Evolutionary conservation across 2,888 invertebrate species (phyloP).

Genomic region (Drosophila meridionalis): DNA sequence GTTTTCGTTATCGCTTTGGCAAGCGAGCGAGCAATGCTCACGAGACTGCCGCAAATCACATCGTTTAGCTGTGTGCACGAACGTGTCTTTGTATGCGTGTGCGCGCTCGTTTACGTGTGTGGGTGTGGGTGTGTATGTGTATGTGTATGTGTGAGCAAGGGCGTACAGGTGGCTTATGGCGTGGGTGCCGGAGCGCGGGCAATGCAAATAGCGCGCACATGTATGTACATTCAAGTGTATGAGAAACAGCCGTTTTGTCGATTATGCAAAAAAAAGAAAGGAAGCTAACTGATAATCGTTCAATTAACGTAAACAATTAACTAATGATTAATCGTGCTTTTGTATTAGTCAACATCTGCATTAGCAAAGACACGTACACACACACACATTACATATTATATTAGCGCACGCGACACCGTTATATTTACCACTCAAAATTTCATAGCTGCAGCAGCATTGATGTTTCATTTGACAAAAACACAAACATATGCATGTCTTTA

Average conservation of each 20-base stretch:
- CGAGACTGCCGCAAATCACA: constrained; percentile 65
- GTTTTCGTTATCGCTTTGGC: constrained; percentile 55
- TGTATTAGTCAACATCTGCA: constrained; percentile 17
- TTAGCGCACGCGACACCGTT: constrained; percentile 16
- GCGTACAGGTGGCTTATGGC: constrained; percentile 76
- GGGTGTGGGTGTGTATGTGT: not conserved
- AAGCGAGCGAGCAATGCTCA: constrained; percentile 45
- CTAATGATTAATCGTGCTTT: not conserved
- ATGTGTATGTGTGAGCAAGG: constrained; percentile 59
- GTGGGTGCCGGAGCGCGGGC: constrained; percentile 57
- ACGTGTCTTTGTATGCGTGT: constrained; percentile 13
- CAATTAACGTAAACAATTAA: constrained; percentile 35
- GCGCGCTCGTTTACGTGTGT: constrained; percentile 6
- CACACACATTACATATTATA: constrained; percentile 9
- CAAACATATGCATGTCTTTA: constrained; percentile 20
- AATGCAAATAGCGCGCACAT: constrained; percentile 68
- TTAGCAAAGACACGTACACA: constrained; percentile 22
- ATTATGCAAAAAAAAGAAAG: constrained; percentile 64
- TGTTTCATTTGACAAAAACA: constrained; percentile 40
- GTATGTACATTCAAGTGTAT: constrained; percentile 53
- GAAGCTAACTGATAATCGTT: constrained; percentile 34
- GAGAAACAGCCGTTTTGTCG: constrained; percentile 21
- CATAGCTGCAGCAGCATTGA: constrained; percentile 33
- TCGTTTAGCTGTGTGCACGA: constrained; percentile 36
- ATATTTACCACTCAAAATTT: constrained; percentile 39